Percentiles rank a stretch among this genome's conserved stretches.
Evolutionary conservation across 1,140 invertebrate genomes (phyloP).

Genomic region (Leptinotarsa undecemlineata): DNA sequence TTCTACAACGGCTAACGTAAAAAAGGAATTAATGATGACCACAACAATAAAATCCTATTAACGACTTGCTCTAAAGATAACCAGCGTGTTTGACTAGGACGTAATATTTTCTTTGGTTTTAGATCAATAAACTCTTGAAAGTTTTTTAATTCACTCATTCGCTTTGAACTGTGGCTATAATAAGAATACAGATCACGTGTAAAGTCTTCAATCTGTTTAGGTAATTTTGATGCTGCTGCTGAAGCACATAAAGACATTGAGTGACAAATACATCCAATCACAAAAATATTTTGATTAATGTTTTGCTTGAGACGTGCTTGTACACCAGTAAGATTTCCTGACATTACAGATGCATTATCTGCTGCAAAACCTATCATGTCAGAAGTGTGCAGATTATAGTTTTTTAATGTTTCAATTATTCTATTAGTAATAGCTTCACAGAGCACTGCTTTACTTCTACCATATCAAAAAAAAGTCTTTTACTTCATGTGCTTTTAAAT

Average conservation of each 20-base stretch:
- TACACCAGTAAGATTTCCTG: constrained; percentile 14
- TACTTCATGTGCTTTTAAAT: no score
- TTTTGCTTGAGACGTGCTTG: constrained; percentile 14
- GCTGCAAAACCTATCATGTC: constrained; percentile 19
- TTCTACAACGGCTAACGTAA: no score
- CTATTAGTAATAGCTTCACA: neutral
- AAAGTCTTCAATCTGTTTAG: constrained; percentile 15
- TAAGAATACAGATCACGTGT: constrained; percentile 20
- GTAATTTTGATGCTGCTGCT: constrained; percentile 1
- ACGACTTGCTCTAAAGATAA: constrained; percentile 17
- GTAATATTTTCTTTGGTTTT: constrained; percentile 14
- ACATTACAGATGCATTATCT: constrained; percentile 23
- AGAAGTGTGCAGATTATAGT: neutral
- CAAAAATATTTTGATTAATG: constrained; percentile 14
- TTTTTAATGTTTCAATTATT: neutral
- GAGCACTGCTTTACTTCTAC: no score
- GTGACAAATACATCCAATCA: constrained; percentile 20
- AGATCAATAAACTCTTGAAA: constrained; percentile 22
- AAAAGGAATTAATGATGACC: no score
- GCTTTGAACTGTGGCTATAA: constrained; percentile 9
- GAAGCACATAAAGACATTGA: constrained; percentile 24
- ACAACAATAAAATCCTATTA: neutral
- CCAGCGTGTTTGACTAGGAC: constrained; percentile 20
- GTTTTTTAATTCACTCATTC: constrained; percentile 9
- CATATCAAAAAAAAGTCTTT: no score